phyloP scores from a whole-genome alignment of 2,888 invertebrate species.

The Shargacucullia verbasci region DNA sequence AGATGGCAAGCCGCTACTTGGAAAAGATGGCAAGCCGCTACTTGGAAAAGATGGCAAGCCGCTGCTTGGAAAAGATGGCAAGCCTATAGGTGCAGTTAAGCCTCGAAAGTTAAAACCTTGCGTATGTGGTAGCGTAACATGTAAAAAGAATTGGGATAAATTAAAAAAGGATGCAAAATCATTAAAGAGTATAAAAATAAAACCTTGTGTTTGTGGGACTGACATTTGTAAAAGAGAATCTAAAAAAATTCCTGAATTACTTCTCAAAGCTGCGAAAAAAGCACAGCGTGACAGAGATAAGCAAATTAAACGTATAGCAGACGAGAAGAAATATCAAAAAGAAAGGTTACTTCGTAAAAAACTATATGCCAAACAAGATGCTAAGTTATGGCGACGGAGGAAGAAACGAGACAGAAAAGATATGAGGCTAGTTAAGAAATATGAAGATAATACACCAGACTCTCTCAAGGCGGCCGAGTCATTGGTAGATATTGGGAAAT shows the following conservation, averaged over 20 bases:
- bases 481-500: constrained; percentile 32
- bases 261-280: constrained; percentile 11
- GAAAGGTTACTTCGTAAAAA: constrained; percentile 4
- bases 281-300: neutral
- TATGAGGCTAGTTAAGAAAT: constrained; percentile 14
- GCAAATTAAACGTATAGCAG: neutral
- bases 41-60: too few species aligned
- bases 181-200: neutral
- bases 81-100: neutral
- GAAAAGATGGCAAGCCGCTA: too few species aligned
- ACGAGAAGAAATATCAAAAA: constrained; percentile 1
- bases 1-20: too few species aligned
- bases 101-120: constrained; percentile 12
- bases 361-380: neutral
- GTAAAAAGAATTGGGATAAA: constrained; percentile 28
- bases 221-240: constrained; percentile 31
- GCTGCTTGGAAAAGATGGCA: neutral
- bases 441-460: neutral
- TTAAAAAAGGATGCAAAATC: constrained; percentile 3
- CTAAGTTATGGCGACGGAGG: neutral
- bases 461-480: constrained; percentile 28
- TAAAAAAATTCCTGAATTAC: constrained; percentile 21
- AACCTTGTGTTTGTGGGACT: constrained; percentile 41
- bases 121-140: constrained; percentile 36
- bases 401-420: constrained; percentile 11